Conservation (phyloP, 2,888 invertebrate species). For the Chamaedrilus cognettii region DNA sequence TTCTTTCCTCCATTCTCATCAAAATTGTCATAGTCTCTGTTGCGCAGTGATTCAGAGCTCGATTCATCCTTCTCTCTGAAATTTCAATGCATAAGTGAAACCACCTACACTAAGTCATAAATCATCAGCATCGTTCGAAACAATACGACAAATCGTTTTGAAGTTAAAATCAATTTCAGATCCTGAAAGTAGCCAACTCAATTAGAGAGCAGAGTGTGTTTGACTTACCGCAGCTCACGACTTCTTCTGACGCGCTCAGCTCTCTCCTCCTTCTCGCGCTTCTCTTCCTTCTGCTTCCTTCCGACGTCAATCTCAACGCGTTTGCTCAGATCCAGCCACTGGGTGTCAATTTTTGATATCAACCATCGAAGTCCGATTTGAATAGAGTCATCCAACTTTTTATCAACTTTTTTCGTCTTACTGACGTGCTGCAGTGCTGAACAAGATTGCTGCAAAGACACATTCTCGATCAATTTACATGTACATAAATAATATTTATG, state of each 20-base stretch:
- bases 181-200: background rate
- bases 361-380: background rate
- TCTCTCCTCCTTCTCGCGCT: background rate
- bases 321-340: conserved; percentile 14
- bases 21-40: background rate
- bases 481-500: too few species aligned
- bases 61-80: background rate
- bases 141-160: too few species aligned
- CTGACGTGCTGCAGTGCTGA: conserved; percentile 65
- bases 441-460: conserved; percentile 74
- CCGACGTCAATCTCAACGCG: background rate
- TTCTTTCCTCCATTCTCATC: background rate
- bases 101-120: too few species aligned
- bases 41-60: background rate
- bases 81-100: background rate
- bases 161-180: background rate
- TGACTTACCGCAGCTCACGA: background rate
- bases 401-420: background rate
- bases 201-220: background rate
- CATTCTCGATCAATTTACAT: too few species aligned
- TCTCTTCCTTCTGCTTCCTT: background rate
- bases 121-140: too few species aligned
- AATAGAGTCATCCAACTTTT: background rate
- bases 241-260: background rate
- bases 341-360: conserved; percentile 94